phyloP scores from a whole-genome alignment of 2,797 vertebrate genomes.

The Xenops minutus region DNA sequence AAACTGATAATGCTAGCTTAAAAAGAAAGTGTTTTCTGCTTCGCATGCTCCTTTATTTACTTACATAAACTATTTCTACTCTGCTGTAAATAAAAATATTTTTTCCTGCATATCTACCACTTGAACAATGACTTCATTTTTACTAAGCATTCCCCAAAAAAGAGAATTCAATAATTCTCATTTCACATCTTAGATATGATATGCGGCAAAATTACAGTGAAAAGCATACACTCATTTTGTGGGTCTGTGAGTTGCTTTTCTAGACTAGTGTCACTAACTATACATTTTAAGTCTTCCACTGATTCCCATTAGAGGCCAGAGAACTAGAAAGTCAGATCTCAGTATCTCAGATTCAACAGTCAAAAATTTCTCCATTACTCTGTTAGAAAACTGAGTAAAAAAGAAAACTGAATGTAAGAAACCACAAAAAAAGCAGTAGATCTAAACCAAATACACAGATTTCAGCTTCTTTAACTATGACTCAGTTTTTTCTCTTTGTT shows the following conservation, averaged over 20 bases:
- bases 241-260: not conserved
- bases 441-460: not conserved
- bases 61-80: not conserved
- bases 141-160: not conserved
- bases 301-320: not conserved
- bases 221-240: not conserved
- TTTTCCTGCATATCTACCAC: not conserved
- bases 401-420: not conserved
- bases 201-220: not conserved
- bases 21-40: not conserved
- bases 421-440: not conserved
- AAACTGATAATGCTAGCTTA: accelerated
- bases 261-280: not conserved
- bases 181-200: not conserved
- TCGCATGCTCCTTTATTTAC: not conserved
- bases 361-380: not conserved
- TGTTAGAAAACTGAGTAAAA: not conserved
- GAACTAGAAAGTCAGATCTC: not conserved
- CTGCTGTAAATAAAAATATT: not conserved
- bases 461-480: not conserved
- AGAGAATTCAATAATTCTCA: not conserved
- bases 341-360: not conserved
- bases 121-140: not conserved
- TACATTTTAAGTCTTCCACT: not conserved
- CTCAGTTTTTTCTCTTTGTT: not conserved